Percentiles rank a stretch among this genome's conserved stretches.
Evolutionary conservation across 2,113 vertebrate genomes (phyloP).

Genomic region (Rhabdornis inornatus): DNA sequence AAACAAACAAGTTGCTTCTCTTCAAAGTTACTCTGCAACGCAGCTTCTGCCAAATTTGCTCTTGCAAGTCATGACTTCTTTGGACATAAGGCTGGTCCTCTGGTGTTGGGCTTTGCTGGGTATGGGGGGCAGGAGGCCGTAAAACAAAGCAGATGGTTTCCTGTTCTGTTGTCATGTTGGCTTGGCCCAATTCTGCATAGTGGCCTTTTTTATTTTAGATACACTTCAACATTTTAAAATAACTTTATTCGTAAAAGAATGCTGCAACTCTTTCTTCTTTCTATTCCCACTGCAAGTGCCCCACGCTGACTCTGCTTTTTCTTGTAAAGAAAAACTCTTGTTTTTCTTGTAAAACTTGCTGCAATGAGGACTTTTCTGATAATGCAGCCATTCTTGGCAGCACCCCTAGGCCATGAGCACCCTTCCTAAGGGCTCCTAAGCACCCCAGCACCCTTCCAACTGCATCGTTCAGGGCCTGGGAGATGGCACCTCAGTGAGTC

Average conservation of each 20-base stretch:
- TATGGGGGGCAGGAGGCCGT: background rate
- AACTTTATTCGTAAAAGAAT: background rate
- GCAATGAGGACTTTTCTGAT: background rate
- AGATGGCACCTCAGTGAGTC: fast-evolving
- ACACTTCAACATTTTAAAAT: background rate
- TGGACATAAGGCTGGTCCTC: background rate
- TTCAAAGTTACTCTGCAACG: background rate
- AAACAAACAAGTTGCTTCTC: background rate
- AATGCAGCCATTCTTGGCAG: background rate
- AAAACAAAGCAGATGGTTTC: background rate
- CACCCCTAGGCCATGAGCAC: background rate
- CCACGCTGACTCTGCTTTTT: background rate
- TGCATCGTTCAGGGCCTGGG: no score
- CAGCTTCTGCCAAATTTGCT: background rate
- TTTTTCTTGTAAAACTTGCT: background rate
- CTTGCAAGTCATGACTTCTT: background rate
- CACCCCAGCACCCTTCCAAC: background rate
- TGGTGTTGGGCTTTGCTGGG: background rate
- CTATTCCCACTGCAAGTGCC: background rate
- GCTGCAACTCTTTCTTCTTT: background rate
- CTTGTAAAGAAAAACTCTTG: no score
- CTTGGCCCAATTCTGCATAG: background rate
- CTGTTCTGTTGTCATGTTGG: background rate
- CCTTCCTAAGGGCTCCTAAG: no score
- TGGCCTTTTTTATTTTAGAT: background rate